These are phyloP conservation scores for Armadillidium nasatum DNA, from an alignment of 1,140 invertebrate species.

Conservation along the genomic window DNA sequence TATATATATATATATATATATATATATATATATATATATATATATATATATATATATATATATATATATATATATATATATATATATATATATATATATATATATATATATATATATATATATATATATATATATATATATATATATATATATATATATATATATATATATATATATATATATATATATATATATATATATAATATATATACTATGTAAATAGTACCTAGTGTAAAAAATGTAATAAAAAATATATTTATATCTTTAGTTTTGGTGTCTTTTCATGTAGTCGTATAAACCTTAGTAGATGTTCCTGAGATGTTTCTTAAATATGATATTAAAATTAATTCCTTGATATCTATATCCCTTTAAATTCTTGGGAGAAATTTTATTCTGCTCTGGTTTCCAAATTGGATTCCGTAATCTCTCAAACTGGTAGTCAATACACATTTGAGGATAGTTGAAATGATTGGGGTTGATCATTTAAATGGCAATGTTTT, in stretches of 20 bases:
- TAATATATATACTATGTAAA: background rate
- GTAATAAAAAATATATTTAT: too few relatives aligned
- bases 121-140: too few relatives aligned
- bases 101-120: constrained; percentile 14
- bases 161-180: background rate
- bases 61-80: background rate
- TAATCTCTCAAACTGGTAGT: background rate
- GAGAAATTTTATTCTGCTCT: background rate
- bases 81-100: constrained; percentile 18
- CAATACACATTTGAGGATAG: background rate
- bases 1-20: too few relatives aligned
- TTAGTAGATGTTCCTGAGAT: too few relatives aligned
- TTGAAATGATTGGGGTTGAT: background rate
- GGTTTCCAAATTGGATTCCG: background rate
- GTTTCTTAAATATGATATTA: background rate
- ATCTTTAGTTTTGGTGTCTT: too few relatives aligned
- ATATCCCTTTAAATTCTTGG: background rate
- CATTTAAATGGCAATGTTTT: background rate
- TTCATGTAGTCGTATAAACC: too few relatives aligned
- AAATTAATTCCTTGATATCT: background rate
- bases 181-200: constrained; percentile 17
- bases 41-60: background rate
- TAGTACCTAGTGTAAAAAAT: too few relatives aligned
- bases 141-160: background rate
- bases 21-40: too few relatives aligned